These are phyloP conservation scores for Neodiprion lecontei DNA, from an alignment of 1,140 invertebrate species.

Conservation along the genomic window DNA sequence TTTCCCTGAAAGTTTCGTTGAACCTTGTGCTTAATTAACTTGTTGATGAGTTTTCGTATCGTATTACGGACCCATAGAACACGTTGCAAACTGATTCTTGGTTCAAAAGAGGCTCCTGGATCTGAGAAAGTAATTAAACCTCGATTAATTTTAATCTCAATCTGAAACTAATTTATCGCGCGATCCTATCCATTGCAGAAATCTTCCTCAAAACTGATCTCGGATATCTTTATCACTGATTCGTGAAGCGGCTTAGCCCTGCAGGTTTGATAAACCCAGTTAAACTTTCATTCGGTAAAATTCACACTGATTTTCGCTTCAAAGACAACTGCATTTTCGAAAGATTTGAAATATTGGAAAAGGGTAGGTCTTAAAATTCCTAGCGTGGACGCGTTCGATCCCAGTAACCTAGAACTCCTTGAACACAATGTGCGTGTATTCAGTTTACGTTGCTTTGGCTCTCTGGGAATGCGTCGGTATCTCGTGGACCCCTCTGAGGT, in stretches of 20 bases:
- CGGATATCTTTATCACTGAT: no score
- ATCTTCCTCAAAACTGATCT: no score
- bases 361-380: background rate
- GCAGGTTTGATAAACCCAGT: no score
- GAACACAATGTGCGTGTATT: slow-evolving; percentile 60
- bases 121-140: no score
- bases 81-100: no score
- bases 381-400: background rate
- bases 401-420: slow-evolving; percentile 25
- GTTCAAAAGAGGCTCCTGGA: no score
- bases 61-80: background rate
- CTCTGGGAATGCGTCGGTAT: slow-evolving; percentile 67
- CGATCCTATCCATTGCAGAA: no score
- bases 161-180: no score
- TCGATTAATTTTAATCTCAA: no score
- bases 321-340: background rate
- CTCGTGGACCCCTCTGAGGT: slow-evolving; percentile 63
- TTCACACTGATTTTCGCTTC: no score
- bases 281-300: no score
- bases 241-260: no score
- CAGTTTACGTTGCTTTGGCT: slow-evolving; percentile 67
- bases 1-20: background rate
- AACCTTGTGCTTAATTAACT: background rate
- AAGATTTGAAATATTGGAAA: background rate
- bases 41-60: background rate